Percentiles rank a stretch among this genome's conserved stretches.
phyloP scores from a whole-genome alignment of 2,113 vertebrate genomes.

The Entomyzon cyanotis region DNA sequence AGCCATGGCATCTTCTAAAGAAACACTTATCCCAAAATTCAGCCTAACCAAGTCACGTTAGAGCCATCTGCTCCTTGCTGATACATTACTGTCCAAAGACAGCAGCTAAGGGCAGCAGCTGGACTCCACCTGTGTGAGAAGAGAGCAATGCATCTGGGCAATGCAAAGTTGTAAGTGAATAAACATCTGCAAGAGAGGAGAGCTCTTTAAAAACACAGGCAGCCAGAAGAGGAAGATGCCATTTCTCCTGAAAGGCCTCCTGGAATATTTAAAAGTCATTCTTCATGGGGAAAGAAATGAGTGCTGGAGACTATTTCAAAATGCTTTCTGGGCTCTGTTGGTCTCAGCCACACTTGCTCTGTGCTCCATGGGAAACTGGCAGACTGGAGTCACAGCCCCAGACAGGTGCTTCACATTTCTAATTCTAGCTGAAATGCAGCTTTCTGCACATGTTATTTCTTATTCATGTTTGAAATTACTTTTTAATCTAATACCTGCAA shows the following conservation, averaged over 20 bases:
- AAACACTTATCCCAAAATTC: neutral
- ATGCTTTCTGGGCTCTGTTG: neutral
- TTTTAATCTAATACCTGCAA: neutral
- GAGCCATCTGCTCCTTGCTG: neutral
- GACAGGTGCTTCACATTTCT: neutral
- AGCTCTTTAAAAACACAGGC: neutral
- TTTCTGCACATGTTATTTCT: neutral
- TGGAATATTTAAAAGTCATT: neutral
- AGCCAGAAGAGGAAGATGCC: neutral
- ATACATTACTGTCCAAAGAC: neutral
- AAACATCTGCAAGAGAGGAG: neutral
- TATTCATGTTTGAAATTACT: slow-evolving; percentile 15
- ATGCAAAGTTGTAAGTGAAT: neutral
- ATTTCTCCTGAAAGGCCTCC: neutral
- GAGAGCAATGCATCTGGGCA: neutral
- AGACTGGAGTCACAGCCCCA: neutral
- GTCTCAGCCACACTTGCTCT: neutral
- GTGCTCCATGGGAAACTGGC: neutral
- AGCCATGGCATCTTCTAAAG: neutral
- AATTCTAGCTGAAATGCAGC: neutral
- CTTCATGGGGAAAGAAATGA: neutral
- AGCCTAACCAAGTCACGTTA: neutral
- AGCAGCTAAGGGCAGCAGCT: neutral
- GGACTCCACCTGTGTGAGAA: neutral
- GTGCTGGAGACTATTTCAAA: neutral